Evolutionary conservation across 2,113 vertebrate species (phyloP), one percentile per base, ranked within the genome.

Genomic region (Phalacrocorax aristotelis): DNA sequence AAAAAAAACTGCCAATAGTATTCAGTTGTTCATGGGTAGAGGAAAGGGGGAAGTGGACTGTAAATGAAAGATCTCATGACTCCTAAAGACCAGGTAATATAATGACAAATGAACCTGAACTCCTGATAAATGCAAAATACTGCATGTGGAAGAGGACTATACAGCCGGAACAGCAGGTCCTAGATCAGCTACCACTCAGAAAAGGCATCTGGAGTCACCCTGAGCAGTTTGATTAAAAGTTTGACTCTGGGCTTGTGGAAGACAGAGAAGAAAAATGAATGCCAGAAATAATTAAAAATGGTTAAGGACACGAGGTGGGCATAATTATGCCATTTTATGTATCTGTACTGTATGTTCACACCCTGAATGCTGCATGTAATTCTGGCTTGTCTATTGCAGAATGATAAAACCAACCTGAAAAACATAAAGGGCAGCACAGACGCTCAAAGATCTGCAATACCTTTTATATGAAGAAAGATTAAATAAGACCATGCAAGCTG

Each of bases 361-460:
- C 3, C 6, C 14, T 0, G 1, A 81, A 10, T 30, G 30, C 23
- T 49, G 7, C 34, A 19, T 5, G 5, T 30, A 65, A 62, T 58
- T 70, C 69, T 58, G 25, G 19, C 54, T 72, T 58, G 29, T 83
- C 23, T 61, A 42, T 1, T 0, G 0, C 34, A 62, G 22, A 78
- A 66, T 32, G 23, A 36, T 52, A 71, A 89, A 83, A 44, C 29
- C 15, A 81, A 38, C 11, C 19, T 36, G 27, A 83, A 78, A 64
- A 46, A 32, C 2, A 7, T 7, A 61, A 38, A 20, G 9, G 19
- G 54, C 36, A 54, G 30, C 64, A 72, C 6, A 69, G 29, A 69
- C 62, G 49, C 9, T 52, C 17, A 61, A 46, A 57, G 17, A 30
- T 36, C 44, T 14, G 3, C 15, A 71, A 52, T 42, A 68, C 4